Conservation (phyloP, 2,797 vertebrate species). For the Siniperca scherzeri region DNA sequence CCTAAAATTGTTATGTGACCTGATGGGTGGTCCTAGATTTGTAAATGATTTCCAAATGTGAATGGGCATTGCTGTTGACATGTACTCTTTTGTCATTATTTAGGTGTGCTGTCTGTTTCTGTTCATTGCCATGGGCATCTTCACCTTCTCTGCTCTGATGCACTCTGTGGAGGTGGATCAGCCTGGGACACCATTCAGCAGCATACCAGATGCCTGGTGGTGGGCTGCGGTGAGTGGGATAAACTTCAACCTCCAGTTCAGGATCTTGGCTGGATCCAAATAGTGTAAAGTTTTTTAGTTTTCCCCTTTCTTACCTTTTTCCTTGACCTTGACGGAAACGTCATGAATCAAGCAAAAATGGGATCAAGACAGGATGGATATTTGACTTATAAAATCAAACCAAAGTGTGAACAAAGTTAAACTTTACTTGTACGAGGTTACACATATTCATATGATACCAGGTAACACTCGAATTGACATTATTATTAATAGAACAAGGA, state of each 20-base stretch:
- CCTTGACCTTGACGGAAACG: not conserved
- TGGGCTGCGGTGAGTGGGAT: conserved; percentile 92
- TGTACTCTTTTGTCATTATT: conserved; percentile 5
- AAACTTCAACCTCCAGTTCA: not conserved
- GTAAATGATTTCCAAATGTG: not conserved
- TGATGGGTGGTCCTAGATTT: not conserved
- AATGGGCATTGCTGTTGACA: not conserved
- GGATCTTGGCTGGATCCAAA: not conserved
- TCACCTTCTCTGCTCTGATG: conserved; percentile 94
- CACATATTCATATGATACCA: not conserved
- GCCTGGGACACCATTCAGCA: conserved; percentile 92
- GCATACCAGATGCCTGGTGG: conserved; percentile 94
- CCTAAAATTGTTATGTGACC: not conserved
- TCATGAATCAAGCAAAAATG: not conserved
- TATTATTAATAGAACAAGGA: not conserved
- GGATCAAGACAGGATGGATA: not conserved
- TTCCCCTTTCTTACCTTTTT: not conserved
- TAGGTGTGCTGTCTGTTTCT: conserved; percentile 93
- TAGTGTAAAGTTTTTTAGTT: not conserved
- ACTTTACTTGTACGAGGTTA: not conserved
- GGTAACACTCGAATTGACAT: not conserved
- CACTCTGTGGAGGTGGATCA: conserved; percentile 92
- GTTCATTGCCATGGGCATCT: conserved; percentile 95
- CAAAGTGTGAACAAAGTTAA: not conserved
- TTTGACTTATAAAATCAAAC: not conserved